Evolutionary conservation across 2,797 vertebrate species (phyloP), one percentile per base, ranked within the genome.

Genomic region (Alfaro cultratus): DNA sequence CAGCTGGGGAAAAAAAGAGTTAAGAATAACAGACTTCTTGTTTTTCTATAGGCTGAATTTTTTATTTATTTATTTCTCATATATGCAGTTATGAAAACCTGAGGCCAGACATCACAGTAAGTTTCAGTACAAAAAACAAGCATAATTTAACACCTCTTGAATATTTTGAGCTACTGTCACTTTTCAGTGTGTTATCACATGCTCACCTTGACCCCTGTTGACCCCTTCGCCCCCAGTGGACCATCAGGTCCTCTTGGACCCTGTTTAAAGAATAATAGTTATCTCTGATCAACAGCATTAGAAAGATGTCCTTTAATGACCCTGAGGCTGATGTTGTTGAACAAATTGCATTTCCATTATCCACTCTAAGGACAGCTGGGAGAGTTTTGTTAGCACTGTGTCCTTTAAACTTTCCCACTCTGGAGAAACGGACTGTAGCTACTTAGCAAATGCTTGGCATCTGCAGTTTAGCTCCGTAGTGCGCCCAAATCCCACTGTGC

Each of bases 211-310:
- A 76, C 51, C 78, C 95, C 95, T n/a, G 71, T 13, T 6, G 88
- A 80, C 8, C 96, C 96, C 43, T 85, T 89, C 34, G 91, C 91
- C 45, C 96, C 96, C 46, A 77, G 41, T 0, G 67, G 88, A 51
- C 96, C 96, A 49, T 95, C 94, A 31, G 87, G 91, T 86, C 96
- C 96, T 34, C 81, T 89, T 5, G 87, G 91, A 86, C 96, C 95
- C 96, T 96, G 3, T 0, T 29, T 85, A 77, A 85, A 43, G 81
- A 68, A 80, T 15, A 12, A 68, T 57, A 79, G 23, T 26, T 31
- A 55, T 79, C 62, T 88, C 12, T 73, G 73, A 81, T 76, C 62
- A 82, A 51, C 49, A 79, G 31, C 73, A 79, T 46, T 29, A 72
- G 2, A 43, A 46, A 16, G 7, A 70, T 72, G 75, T 62, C 86